Conservation (phyloP, 2,113 vertebrate genomes). For the Eulemur macaco region DNA sequence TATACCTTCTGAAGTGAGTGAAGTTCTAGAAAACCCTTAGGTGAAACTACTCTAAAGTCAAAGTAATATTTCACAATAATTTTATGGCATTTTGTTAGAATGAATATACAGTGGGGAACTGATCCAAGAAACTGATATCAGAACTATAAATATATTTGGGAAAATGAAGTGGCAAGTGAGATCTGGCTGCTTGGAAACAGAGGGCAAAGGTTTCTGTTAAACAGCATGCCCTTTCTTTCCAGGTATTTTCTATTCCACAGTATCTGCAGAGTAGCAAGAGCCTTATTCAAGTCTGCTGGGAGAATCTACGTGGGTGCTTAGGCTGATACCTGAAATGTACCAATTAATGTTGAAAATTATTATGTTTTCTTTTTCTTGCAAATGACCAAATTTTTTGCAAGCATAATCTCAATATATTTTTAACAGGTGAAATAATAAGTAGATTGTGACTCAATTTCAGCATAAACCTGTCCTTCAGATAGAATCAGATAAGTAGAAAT, state of each 20-base stretch:
- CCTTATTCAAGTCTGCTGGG: too few relatives aligned
- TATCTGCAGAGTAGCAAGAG: background rate
- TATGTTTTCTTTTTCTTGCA: background rate
- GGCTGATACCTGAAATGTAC: too few relatives aligned
- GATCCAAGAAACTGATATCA: background rate
- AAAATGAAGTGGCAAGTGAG: background rate
- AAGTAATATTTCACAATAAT: background rate
- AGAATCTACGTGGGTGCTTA: too few relatives aligned
- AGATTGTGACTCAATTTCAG: background rate
- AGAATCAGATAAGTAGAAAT: background rate
- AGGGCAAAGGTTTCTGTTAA: conserved; percentile 45
- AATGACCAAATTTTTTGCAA: background rate
- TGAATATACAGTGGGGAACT: background rate
- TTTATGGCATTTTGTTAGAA: background rate
- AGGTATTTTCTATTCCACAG: background rate
- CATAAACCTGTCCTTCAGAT: background rate
- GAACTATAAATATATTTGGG: background rate
- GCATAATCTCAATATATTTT: background rate
- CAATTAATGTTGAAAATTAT: too few relatives aligned
- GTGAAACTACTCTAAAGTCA: background rate
- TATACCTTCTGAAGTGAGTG: background rate
- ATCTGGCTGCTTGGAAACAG: conserved; percentile 33
- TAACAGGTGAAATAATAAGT: background rate
- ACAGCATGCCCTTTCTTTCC: background rate
- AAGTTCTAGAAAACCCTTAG: background rate